A percentile compares a stretch with the other conserved stretches of the same genome.
Conservation (phyloP, 2,113 vertebrate genomes). For the Suricata suricatta region DNA sequence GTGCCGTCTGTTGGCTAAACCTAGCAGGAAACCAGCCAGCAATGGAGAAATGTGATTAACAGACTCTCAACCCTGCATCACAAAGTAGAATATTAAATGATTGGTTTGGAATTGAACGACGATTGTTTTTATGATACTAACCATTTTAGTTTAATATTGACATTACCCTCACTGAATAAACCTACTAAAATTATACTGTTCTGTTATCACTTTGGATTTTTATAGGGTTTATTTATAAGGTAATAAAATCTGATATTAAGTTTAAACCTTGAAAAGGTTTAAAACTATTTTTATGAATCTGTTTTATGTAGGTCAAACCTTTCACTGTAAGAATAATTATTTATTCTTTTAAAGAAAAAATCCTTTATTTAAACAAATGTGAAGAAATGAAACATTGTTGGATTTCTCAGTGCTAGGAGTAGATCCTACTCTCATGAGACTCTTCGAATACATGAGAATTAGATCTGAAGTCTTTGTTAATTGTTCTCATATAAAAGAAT, state of each 20-base stretch:
- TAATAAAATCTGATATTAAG: background rate
- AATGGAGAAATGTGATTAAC: background rate
- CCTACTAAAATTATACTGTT: background rate
- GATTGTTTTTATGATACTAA: background rate
- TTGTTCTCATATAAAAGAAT: slow-evolving; percentile 8
- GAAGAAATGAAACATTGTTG: background rate
- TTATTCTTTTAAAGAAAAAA: background rate
- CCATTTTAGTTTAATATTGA: background rate
- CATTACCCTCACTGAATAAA: background rate
- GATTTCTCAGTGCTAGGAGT: background rate
- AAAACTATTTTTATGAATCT: background rate
- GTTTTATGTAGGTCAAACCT: background rate
- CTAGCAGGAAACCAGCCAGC: background rate
- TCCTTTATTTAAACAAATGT: background rate
- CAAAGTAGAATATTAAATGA: background rate
- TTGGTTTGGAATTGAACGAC: background rate
- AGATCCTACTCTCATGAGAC: background rate
- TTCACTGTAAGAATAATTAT: background rate
- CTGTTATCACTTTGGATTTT: background rate
- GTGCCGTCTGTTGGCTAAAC: background rate
- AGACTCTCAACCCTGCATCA: background rate
- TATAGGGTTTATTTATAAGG: background rate
- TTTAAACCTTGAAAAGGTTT: background rate
- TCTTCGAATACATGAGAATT: background rate
- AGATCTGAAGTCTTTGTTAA: background rate